These are phyloP conservation scores for Harpagifer antarcticus DNA, from an alignment of 2,797 vertebrate species.

Conservation along the genomic window DNA sequence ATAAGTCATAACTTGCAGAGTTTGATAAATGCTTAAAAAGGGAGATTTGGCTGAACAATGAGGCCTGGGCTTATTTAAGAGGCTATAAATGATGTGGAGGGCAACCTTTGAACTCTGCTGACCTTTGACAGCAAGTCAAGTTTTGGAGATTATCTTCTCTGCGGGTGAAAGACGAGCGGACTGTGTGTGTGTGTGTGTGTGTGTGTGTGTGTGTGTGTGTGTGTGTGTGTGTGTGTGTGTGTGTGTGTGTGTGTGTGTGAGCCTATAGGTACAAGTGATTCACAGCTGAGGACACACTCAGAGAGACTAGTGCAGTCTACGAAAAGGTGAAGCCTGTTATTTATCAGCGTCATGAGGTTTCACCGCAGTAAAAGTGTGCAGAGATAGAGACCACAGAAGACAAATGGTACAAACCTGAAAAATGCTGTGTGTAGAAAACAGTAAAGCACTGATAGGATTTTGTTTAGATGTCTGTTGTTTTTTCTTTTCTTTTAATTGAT, in stretches of 20 bases:
- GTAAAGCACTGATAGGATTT: conserved; percentile 43
- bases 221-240: background rate
- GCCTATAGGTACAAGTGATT: conserved; percentile 73
- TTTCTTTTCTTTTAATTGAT: conserved; percentile 39
- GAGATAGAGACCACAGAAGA: conserved; percentile 64
- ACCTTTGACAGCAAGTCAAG: conserved; percentile 92
- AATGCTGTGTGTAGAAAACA: conserved; percentile 46
- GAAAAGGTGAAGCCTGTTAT: conserved; percentile 78
- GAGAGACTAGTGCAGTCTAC: conserved; percentile 74
- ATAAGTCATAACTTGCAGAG: conserved; percentile 75
- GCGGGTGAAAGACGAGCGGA: conserved; percentile 74
- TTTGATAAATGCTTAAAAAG: conserved; percentile 84
- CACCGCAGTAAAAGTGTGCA: conserved; percentile 69
- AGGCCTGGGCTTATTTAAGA: conserved; percentile 91
- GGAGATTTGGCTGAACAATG: conserved; percentile 82
- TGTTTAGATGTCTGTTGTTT: conserved; percentile 23
- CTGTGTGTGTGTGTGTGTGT: conserved; percentile 32
- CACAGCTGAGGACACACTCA: conserved; percentile 79
- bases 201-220: conserved; percentile 27
- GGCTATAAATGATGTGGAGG: conserved; percentile 92
- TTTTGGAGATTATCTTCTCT: conserved; percentile 89
- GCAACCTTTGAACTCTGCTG: conserved; percentile 91
- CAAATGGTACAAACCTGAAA: conserved; percentile 49
- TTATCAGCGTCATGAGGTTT: conserved; percentile 76
- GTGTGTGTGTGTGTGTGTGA: conserved; percentile 35